These are phyloP conservation scores for Eremophila alpestris DNA, from an alignment of 2,797 vertebrate genomes.

Conservation along the genomic window DNA sequence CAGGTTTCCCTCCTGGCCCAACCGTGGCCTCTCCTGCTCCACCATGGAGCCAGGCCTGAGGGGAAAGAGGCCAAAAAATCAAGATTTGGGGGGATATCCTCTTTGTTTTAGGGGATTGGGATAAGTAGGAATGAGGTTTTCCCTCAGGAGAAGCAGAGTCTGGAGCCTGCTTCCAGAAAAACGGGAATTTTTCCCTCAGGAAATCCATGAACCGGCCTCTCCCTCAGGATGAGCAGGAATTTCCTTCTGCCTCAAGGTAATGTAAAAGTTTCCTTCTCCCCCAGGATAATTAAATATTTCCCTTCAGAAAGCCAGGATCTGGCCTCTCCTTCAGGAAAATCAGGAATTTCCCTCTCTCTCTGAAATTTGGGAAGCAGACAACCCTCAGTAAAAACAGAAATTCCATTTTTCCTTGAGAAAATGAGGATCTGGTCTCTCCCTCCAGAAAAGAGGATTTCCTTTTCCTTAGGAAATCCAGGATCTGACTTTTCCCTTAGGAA, in stretches of 20 bases:
- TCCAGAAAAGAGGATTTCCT: not conserved
- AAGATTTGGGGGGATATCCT: accelerated
- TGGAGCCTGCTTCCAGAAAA: accelerated
- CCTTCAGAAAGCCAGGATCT: accelerated
- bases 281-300: not conserved
- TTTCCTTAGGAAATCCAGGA: not conserved
- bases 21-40: accelerated
- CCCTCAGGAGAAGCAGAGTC: not conserved
- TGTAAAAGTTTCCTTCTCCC: not conserved
- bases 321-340: not conserved
- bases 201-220: accelerated
- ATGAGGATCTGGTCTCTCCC: not conserved
- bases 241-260: not conserved
- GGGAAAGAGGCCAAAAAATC: accelerated
- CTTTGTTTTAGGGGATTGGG: accelerated
- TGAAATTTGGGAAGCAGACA: not conserved
- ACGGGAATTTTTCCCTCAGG: not conserved
- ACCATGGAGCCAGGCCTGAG: not conserved
- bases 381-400: not conserved
- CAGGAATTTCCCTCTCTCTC: not conserved
- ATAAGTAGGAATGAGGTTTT: not conserved
- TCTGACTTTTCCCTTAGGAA: not conserved
- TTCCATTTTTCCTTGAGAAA: not conserved
- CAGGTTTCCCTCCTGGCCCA: not conserved
- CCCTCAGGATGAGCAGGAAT: not conserved